phyloP scores from a whole-genome alignment of 2,888 invertebrate genomes.

The Coronaproctus castanopsis region DNA sequence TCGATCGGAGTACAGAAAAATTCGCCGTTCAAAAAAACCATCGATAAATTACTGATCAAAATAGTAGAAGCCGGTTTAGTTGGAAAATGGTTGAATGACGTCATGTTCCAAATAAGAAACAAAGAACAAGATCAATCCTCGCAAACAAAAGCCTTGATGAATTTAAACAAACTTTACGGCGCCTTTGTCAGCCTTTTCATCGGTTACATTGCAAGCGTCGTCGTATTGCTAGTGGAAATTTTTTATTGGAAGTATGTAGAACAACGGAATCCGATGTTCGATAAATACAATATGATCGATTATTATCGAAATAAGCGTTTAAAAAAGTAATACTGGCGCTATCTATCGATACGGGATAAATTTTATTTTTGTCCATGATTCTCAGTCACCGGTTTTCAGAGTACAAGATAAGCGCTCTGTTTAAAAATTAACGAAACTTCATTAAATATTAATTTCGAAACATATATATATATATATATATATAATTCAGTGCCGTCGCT shows the following conservation, averaged over 20 bases:
- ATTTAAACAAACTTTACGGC: conserved; percentile 54
- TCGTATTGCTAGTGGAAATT: conserved; percentile 38
- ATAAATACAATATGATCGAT: conserved; percentile 40
- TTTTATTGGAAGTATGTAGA: conserved; percentile 45
- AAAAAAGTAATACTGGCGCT: too few relatives aligned
- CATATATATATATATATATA: too few relatives aligned
- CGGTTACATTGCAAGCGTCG: conserved; percentile 41
- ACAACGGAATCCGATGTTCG: conserved; percentile 44
- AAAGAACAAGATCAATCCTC: conserved; percentile 26
- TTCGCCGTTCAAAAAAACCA: conserved; percentile 21
- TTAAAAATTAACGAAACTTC: too few relatives aligned
- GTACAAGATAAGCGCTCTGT: too few relatives aligned
- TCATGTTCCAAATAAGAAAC: conserved; percentile 38
- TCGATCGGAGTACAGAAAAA: conserved; percentile 59
- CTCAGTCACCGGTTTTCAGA: too few relatives aligned
- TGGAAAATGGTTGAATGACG: conserved; percentile 57
- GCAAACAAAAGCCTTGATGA: conserved; percentile 52
- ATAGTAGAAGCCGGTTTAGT: conserved; percentile 56
- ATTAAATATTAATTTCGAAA: too few relatives aligned
- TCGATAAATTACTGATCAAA: conserved; percentile 30
- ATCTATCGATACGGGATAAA: too few relatives aligned
- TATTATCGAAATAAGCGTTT: too few relatives aligned
- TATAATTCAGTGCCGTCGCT: too few relatives aligned
- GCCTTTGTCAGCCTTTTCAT: conserved; percentile 44
- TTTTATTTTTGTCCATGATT: too few relatives aligned